phyloP scores from a whole-genome alignment of 2,797 vertebrate genomes.

The Centroberyx gerrardi region DNA sequence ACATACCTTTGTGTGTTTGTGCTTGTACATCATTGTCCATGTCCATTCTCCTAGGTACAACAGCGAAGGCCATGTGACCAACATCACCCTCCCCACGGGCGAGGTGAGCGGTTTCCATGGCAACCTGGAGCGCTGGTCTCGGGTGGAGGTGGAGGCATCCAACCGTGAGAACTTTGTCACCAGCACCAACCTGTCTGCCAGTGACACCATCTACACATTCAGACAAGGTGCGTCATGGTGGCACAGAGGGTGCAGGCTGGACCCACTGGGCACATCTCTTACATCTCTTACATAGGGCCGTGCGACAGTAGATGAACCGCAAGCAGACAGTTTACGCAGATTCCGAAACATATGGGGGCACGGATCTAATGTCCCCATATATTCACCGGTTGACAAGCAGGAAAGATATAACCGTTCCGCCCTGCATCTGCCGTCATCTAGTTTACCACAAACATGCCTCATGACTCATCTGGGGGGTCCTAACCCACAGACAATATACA shows the following conservation, averaged over 20 bases:
- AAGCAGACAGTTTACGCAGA: neutral
- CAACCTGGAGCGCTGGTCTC: slow-evolving; percentile 92
- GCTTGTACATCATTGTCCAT: slow-evolving; percentile 14
- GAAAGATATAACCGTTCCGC: slow-evolving; percentile 1
- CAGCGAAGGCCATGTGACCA: slow-evolving; percentile 93
- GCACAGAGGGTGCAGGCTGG: neutral
- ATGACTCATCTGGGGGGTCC: slow-evolving; percentile 54
- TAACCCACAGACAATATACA: slow-evolving; percentile 1
- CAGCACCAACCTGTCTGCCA: slow-evolving; percentile 94
- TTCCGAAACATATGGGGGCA: neutral
- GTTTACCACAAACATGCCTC: slow-evolving; percentile 19
- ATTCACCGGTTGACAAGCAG: neutral
- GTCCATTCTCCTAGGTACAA: slow-evolving; percentile 87
- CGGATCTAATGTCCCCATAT: neutral
- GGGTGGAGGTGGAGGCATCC: slow-evolving; percentile 92
- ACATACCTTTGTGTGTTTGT: neutral
- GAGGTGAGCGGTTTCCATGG: slow-evolving; percentile 96
- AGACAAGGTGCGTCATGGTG: slow-evolving; percentile 88
- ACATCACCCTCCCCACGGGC: slow-evolving; percentile 94
- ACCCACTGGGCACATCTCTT: neutral
- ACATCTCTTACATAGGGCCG: neutral
- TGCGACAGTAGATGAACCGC: neutral
- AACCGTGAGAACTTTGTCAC: slow-evolving; percentile 94
- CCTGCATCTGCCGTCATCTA: neutral
- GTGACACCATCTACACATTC: slow-evolving; percentile 94